These are phyloP conservation scores for Orientallactaga sibirica DNA, from an alignment of 2,797 vertebrate species.

Conservation along the genomic window DNA sequence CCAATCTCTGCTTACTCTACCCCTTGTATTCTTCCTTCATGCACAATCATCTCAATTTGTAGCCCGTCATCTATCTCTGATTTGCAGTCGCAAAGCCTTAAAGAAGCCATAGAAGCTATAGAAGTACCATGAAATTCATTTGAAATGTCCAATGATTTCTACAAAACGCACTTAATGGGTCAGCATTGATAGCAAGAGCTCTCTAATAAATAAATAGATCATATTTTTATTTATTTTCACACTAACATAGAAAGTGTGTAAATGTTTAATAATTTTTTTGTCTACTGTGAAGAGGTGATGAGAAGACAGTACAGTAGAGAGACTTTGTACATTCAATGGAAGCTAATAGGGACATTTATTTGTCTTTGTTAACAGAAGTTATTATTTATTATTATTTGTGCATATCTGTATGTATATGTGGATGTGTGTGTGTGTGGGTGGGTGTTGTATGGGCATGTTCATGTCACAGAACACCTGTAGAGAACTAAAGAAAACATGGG, in stretches of 20 bases:
- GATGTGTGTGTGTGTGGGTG: too few species aligned
- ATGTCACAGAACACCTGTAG: too few species aligned
- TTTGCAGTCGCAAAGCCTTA: background rate
- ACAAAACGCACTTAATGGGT: too few species aligned
- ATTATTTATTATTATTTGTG: too few species aligned
- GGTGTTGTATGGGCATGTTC: too few species aligned
- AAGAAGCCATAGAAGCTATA: too few species aligned
- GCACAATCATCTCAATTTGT: too few species aligned
- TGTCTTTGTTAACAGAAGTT: background rate
- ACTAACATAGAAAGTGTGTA: background rate
- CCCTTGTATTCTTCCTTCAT: background rate
- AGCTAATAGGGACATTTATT: background rate
- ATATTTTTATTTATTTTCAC: background rate
- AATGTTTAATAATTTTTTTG: too few species aligned
- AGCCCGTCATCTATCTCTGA: background rate
- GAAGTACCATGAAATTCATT: background rate
- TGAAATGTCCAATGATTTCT: background rate
- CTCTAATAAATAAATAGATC: background rate
- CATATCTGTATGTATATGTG: too few species aligned
- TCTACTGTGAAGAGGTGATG: too few species aligned
- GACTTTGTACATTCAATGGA: background rate
- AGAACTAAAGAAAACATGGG: too few species aligned
- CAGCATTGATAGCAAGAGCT: background rate
- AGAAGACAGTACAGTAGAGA: background rate
- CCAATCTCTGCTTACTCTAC: too few species aligned